Percentiles rank a stretch among this genome's conserved stretches.
Conservation (phyloP, 92 coral and sea anemone genomes). For the Virgularia gustaviana region DNA sequence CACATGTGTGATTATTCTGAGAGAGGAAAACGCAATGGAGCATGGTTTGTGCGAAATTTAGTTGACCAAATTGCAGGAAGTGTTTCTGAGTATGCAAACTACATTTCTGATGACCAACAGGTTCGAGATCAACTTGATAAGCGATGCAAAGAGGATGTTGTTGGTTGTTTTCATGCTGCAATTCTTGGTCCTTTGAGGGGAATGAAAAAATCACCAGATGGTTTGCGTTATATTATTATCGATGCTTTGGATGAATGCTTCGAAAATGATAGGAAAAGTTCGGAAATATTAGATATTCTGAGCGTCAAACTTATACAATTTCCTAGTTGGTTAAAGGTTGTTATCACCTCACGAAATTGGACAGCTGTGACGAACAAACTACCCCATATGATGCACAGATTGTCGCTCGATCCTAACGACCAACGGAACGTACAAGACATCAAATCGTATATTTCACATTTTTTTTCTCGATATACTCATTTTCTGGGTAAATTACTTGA, state of each 20-base stretch:
- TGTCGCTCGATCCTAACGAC: slow-evolving; percentile 53
- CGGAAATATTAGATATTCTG: slow-evolving; percentile 52
- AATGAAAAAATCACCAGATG: slow-evolving; percentile 15
- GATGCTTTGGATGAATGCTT: slow-evolving; percentile 85
- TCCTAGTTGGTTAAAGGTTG: slow-evolving; percentile 75
- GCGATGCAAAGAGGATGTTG: slow-evolving; percentile 62
- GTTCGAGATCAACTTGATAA: slow-evolving; percentile 50
- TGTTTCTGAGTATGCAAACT: slow-evolving; percentile 47
- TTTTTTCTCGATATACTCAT: neutral
- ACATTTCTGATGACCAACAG: slow-evolving; percentile 34
- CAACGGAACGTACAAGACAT: slow-evolving; percentile 59
- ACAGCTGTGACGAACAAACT: slow-evolving; percentile 21
- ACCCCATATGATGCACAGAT: slow-evolving; percentile 24
- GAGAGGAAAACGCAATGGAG: slow-evolving; percentile 64
- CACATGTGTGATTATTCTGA: slow-evolving; percentile 71
- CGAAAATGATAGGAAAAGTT: slow-evolving; percentile 9
- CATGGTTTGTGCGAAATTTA: slow-evolving; percentile 73
- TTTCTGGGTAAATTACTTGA: slow-evolving; percentile 8
- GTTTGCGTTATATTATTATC: slow-evolving; percentile 46
- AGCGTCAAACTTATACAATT: slow-evolving; percentile 45
- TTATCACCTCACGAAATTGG: slow-evolving; percentile 66
- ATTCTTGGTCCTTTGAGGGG: slow-evolving; percentile 48
- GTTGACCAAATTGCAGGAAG: slow-evolving; percentile 65
- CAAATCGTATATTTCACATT: slow-evolving; percentile 38
- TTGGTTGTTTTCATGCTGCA: slow-evolving; percentile 54